A percentile compares a stretch with the other conserved stretches of the same genome.
phyloP scores from a whole-genome alignment of 2,888 invertebrate genomes.

The Pristionchus fissidentatus region DNA sequence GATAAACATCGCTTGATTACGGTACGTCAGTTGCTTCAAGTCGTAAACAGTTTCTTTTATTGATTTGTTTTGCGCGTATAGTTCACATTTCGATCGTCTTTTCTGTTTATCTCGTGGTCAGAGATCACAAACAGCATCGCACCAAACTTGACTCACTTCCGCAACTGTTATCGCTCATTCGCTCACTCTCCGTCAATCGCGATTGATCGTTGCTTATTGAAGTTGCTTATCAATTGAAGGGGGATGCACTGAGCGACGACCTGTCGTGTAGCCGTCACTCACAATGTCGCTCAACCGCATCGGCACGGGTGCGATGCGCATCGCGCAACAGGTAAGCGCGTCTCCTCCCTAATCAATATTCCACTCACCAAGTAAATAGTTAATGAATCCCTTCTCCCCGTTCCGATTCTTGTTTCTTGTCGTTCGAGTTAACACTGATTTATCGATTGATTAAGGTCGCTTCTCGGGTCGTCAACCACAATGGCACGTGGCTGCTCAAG shows the following conservation, averaged over 20 bases:
- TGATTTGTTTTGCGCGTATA: too few species aligned
- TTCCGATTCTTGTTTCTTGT: not conserved
- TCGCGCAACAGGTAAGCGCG: conserved; percentile 56
- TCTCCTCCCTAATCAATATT: not conserved
- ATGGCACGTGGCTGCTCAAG: conserved; percentile 49
- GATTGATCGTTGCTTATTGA: too few species aligned
- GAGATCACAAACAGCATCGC: too few species aligned
- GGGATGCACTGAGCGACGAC: conserved; percentile 12
- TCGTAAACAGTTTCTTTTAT: not conserved
- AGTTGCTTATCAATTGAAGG: too few species aligned
- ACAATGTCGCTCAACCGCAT: conserved; percentile 60
- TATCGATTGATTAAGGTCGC: conserved; percentile 11
- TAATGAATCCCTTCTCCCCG: not conserved
- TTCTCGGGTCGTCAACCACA: conserved; percentile 53
- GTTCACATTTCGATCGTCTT: too few species aligned
- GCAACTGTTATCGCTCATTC: too few species aligned
- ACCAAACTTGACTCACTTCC: too few species aligned
- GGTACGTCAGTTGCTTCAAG: not conserved
- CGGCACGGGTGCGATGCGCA: conserved; percentile 55
- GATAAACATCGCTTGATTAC: not conserved
- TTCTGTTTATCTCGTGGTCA: too few species aligned
- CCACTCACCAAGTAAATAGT: not conserved
- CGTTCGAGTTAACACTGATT: not conserved
- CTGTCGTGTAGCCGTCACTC: not conserved
- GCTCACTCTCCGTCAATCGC: too few species aligned